Percentiles rank a stretch among this genome's conserved stretches.
Evolutionary conservation across 1,140 invertebrate species (phyloP).

Genomic region (Drosophila busckii): DNA sequence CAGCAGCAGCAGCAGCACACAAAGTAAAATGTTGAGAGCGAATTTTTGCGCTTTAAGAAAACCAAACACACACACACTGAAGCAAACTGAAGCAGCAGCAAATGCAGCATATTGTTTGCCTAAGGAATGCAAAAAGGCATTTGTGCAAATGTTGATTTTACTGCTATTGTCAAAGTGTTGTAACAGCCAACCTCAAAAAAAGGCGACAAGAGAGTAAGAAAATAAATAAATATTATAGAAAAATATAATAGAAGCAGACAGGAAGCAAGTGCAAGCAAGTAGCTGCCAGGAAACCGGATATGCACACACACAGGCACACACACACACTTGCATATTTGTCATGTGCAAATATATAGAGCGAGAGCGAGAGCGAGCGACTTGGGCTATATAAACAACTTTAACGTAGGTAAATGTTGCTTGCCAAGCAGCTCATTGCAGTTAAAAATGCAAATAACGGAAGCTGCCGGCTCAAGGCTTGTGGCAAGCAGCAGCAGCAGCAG

Average conservation of each 20-base stretch:
- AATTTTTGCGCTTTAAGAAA: constrained; percentile 32
- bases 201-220: background rate
- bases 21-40: background rate
- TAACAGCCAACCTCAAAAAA: constrained; percentile 34
- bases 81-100: constrained; percentile 24
- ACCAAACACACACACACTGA: constrained; percentile 19
- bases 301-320: constrained; percentile 31
- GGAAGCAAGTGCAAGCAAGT: constrained; percentile 14
- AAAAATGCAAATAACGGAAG: constrained; percentile 60
- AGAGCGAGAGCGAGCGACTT: constrained; percentile 2
- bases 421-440: constrained; percentile 56
- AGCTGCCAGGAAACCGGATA: constrained; percentile 60
- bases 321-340: constrained; percentile 47
- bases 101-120: constrained; percentile 59
- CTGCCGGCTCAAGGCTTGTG: constrained; percentile 20
- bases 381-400: constrained; percentile 58
- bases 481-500: no score
- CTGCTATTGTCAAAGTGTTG: constrained; percentile 48
- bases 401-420: constrained; percentile 54
- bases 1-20: constrained; percentile 35
- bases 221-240: constrained; percentile 31
- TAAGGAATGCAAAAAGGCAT: constrained; percentile 59
- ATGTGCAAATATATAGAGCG: constrained; percentile 47
- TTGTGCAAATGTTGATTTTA: constrained; percentile 71
- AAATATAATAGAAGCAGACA: no score